Conservation (phyloP, 2,797 vertebrate genomes). For the Siniperca undulata region DNA sequence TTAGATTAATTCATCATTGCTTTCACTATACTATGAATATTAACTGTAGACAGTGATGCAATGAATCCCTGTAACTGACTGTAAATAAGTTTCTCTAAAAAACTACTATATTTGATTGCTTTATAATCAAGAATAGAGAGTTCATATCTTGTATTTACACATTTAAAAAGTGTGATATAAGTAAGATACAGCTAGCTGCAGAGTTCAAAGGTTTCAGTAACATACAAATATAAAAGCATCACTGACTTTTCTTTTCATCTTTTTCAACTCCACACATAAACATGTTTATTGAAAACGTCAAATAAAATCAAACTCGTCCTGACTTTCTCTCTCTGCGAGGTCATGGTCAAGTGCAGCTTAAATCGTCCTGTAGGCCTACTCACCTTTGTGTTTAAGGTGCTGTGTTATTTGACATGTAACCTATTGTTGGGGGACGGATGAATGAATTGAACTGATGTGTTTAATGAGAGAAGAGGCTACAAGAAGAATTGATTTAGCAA, state of each 20-base stretch:
- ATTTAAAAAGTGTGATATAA: slow-evolving; percentile 6
- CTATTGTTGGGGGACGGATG: neutral
- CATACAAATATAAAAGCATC: slow-evolving; percentile 57
- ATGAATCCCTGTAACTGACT: neutral
- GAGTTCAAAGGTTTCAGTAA: slow-evolving; percentile 57
- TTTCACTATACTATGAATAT: neutral
- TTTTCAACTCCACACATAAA: slow-evolving; percentile 39
- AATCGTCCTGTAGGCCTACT: neutral
- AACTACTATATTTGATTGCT: neutral
- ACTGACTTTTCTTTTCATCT: slow-evolving; percentile 67
- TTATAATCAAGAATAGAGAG: neutral
- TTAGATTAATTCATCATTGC: neutral
- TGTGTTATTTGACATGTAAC: slow-evolving; percentile 33
- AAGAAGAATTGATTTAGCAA: slow-evolving; percentile 57
- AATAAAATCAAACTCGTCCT: slow-evolving; percentile 26
- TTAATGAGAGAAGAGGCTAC: slow-evolving; percentile 54
- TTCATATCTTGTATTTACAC: slow-evolving; percentile 11
- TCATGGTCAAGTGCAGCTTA: slow-evolving; percentile 58
- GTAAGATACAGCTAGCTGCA: neutral
- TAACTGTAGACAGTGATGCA: neutral
- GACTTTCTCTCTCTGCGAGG: slow-evolving; percentile 39
- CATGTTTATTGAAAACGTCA: slow-evolving; percentile 43
- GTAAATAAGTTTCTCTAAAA: neutral
- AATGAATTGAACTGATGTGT: slow-evolving; percentile 8
- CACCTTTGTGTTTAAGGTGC: neutral